Conservation (phyloP, 2,113 vertebrate species). For the Epinephelus lanceolatus region DNA sequence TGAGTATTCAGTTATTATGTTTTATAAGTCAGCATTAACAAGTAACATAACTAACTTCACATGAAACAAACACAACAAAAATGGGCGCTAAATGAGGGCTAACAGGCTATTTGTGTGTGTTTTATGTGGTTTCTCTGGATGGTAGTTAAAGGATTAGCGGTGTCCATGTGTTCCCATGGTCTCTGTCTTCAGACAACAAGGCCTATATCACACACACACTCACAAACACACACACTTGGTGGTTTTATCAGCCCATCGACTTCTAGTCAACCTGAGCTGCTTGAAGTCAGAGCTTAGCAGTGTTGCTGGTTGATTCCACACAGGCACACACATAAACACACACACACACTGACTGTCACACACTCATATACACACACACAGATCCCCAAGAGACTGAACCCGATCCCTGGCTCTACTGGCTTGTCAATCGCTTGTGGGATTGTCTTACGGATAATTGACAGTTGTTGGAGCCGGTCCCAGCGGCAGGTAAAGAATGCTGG, state of each 20-base stretch:
- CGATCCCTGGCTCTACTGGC: conserved; percentile 84
- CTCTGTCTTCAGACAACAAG: conserved; percentile 40
- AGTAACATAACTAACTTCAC: background rate
- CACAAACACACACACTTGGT: conserved; percentile 40
- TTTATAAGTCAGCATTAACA: background rate
- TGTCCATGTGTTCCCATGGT: conserved; percentile 54
- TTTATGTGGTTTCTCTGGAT: conserved; percentile 12
- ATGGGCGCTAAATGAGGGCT: background rate
- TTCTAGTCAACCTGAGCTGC: conserved; percentile 80
- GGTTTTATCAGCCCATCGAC: conserved; percentile 79
- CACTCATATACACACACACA: conserved; percentile 83
- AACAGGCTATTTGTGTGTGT: background rate
- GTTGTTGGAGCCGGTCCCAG: conserved; percentile 85
- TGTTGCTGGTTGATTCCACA: conserved; percentile 88
- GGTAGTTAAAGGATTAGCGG: conserved; percentile 63
- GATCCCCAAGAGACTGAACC: conserved; percentile 88
- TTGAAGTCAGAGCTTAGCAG: conserved; percentile 85
- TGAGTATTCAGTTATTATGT: background rate
- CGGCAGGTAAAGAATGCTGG: conserved; percentile 81
- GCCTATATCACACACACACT: conserved; percentile 6
- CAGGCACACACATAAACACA: conserved; percentile 83
- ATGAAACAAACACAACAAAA: background rate
- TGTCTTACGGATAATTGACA: conserved; percentile 91
- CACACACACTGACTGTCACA: conserved; percentile 78
- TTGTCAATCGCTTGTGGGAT: conserved; percentile 84